phyloP scores from a whole-genome alignment of 2,888 invertebrate species.

The Tachina fera region DNA sequence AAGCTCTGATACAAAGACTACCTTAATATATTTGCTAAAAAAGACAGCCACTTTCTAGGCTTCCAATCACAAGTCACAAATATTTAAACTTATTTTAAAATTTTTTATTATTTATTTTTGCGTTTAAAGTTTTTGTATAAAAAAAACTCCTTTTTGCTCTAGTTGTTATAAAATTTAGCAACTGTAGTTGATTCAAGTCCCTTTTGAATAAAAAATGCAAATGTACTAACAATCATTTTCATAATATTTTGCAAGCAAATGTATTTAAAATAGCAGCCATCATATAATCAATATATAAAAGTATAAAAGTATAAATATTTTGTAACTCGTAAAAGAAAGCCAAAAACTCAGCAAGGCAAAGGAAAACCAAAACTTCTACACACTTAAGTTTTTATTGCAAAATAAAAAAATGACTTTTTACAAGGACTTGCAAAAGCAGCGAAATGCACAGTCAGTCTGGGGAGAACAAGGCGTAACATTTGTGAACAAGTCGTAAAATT shows the following conservation, averaged over 20 bases:
- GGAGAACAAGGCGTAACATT: conserved; percentile 27
- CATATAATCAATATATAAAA: conserved; percentile 14
- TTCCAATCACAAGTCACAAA: too few species aligned
- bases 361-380: neutral
- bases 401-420: neutral
- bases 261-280: neutral
- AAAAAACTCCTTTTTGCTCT: neutral
- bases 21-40: too few species aligned
- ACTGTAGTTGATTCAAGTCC: neutral
- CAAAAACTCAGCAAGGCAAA: conserved; percentile 9
- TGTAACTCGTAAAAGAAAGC: neutral
- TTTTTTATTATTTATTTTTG: neutral
- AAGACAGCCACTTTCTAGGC: too few species aligned
- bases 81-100: neutral
- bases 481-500: conserved; percentile 63
- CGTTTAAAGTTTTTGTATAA: conserved; percentile 14
- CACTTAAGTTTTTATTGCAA: conserved; percentile 14
- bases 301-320: conserved; percentile 2
- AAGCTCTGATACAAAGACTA: too few species aligned
- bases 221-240: neutral
- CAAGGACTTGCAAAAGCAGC: neutral
- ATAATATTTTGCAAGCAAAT: conserved; percentile 28
- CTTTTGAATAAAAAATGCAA: conserved; percentile 5
- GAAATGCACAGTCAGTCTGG: conserved; percentile 17
- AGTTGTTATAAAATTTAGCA: neutral